Evolutionary conservation across 2,888 invertebrate genomes (phyloP).

Genomic region (Drosophila meridionalis): DNA sequence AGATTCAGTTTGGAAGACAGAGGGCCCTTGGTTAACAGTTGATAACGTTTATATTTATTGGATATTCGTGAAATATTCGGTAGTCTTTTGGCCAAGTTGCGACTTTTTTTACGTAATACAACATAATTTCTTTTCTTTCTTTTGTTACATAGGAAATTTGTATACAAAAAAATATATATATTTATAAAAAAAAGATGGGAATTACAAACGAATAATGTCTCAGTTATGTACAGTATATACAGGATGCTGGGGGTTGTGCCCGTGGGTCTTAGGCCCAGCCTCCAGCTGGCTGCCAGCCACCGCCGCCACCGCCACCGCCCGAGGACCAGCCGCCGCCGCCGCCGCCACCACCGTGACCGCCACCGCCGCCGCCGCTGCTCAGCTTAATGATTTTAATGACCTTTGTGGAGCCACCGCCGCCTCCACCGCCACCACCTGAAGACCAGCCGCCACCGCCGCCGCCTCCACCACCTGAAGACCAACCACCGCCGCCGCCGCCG

Average conservation of each 20-base stretch:
- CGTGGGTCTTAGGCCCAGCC: slow-evolving; percentile 76
- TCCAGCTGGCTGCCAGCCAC: slow-evolving; percentile 75
- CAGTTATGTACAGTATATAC: slow-evolving; percentile 73
- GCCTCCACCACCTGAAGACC: slow-evolving; percentile 47
- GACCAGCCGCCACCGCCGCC: slow-evolving; percentile 62
- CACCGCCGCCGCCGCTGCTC: slow-evolving; percentile 55
- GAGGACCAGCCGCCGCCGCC: slow-evolving; percentile 62
- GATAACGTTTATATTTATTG: slow-evolving; percentile 22
- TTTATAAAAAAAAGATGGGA: not conserved
- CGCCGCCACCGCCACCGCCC: slow-evolving; percentile 66
- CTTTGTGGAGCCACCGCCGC: slow-evolving; percentile 56
- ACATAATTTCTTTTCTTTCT: slow-evolving; percentile 2
- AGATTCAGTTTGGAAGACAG: not conserved
- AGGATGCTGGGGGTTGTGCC: slow-evolving; percentile 22
- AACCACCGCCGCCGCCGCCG: slow-evolving; percentile 43
- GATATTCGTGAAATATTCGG: slow-evolving; percentile 14
- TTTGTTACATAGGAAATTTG: slow-evolving; percentile 4
- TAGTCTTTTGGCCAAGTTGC: slow-evolving; percentile 26
- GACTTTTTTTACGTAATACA: slow-evolving; percentile 4
- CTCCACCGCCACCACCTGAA: slow-evolving; percentile 61
- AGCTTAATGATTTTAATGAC: slow-evolving; percentile 57
- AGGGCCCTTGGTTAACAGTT: slow-evolving; percentile 9
- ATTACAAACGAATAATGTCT: slow-evolving; percentile 1
- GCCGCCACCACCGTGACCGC: slow-evolving; percentile 57
- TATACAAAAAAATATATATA: slow-evolving; percentile 24